phyloP scores from a whole-genome alignment of 2,888 invertebrate genomes.

The Pterobdella sp. region DNA sequence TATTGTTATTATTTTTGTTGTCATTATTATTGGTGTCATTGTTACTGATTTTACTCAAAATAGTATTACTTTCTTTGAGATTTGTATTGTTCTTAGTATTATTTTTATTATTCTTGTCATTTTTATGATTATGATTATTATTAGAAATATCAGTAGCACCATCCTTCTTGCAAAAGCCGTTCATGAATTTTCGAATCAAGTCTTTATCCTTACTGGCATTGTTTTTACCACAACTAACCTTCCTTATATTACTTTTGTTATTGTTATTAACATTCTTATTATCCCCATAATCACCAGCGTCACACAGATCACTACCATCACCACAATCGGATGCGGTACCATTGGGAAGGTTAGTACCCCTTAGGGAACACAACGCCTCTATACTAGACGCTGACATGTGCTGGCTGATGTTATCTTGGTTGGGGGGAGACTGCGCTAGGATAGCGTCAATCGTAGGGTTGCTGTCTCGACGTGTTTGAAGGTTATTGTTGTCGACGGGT shows the following conservation, averaged over 20 bases:
- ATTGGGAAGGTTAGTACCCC: neutral
- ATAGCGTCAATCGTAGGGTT: neutral
- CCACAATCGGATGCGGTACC: neutral
- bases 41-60: neutral
- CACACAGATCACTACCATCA: neutral
- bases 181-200: no score
- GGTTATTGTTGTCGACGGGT: neutral
- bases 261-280: neutral
- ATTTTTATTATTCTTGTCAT: neutral
- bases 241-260: neutral
- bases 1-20: constrained; percentile 9
- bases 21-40: constrained; percentile 1
- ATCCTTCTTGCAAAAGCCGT: no score
- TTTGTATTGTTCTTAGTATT: neutral
- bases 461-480: no score
- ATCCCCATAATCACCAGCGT: neutral
- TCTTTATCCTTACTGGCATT: no score
- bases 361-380: neutral
- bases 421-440: neutral
- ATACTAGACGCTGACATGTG: neutral
- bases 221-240: neutral
- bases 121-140: neutral
- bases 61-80: neutral
- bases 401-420: no score
- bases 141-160: neutral